Base-by-base conservation (phyloP, 2,888 invertebrate genomes). In the Hypomecis atomaria region DNA sequence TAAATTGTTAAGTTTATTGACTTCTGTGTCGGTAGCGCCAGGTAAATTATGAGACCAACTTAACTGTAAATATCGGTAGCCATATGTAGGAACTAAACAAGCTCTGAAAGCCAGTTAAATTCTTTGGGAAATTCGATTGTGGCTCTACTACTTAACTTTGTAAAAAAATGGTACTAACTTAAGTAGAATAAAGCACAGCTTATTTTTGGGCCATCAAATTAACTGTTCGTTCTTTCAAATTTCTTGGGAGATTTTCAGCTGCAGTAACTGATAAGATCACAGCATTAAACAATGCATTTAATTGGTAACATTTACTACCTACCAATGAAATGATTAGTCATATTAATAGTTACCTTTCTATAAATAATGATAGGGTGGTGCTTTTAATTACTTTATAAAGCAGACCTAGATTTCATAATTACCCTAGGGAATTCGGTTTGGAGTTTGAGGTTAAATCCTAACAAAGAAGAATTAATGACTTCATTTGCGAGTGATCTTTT, bases 1-100 rank as follows among this genome's bases (percentile, higher is more conserved):
- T 71, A 63, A 71, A 61, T 59, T 63, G 64, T 56, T 56, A 62
- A 65, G 58, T 67, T 59, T 65, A 62, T 63, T 62, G 49, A 61
- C 59, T 59, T 65, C 59, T 50, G 42, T 60, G 34, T 50, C 10
- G 38, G 10, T 49, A 38, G 40, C 5, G 42, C 52, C 40, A 40
- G 9, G 6, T 7, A 52, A 23, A 40, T 6, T 5, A 5, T 0
- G 0, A 3, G 13, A 10, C 6, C 9, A 6, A 52, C 13, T 33
- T 40, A 11, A 5, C 23, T 33, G 1, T 40, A 40, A 23, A 40
- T 23, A 23, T 23, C 23, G n/a, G 23, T 52, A 40, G 38, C 13
- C 11, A 38, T 38, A 50, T 13, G 8, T 50, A 38, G 36, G 13
- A 13, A 50, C 11, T 8, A 37, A 11, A 37, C 7, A 13, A 2